Evolutionary conservation across 1,140 invertebrate species (phyloP).

Genomic region (Neocloeon triangulifer): DNA sequence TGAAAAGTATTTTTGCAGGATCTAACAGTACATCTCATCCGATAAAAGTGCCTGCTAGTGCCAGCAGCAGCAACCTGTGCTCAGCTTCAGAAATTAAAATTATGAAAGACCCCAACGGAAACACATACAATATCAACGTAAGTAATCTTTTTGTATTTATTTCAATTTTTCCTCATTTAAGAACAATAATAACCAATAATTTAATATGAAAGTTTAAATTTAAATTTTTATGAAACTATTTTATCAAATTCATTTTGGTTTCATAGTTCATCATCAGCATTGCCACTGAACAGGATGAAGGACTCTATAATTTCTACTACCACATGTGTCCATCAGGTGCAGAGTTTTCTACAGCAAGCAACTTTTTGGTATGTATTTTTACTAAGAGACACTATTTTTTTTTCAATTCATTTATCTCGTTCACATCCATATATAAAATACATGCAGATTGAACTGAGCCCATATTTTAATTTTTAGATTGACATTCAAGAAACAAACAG

Average conservation of each 20-base stretch:
- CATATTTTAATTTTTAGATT: conserved; percentile 49
- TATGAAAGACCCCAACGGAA: conserved; percentile 16
- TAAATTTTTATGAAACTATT: conserved; percentile 16
- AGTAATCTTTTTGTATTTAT: too few species aligned
- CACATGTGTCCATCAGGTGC: conserved; percentile 73
- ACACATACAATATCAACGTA: conserved; percentile 6
- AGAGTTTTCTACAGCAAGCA: conserved; percentile 24
- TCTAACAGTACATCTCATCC: too few species aligned
- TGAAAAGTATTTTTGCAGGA: too few species aligned
- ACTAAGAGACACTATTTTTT: too few species aligned
- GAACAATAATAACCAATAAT: too few species aligned
- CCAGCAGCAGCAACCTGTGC: too few species aligned
- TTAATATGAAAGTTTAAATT: conserved; percentile 6
- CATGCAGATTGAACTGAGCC: too few species aligned
- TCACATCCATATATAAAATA: too few species aligned
- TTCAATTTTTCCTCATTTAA: too few species aligned
- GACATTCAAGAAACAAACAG: conserved; percentile 65
- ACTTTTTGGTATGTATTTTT: conserved; percentile 34
- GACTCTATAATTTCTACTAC: conserved; percentile 87
- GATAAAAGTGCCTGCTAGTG: too few species aligned
- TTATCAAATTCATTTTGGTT: conserved; percentile 12
- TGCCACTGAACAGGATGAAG: conserved; percentile 53
- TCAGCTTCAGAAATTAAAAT: conserved; percentile 21
- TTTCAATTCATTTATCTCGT: too few species aligned
- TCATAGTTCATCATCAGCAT: conserved; percentile 67